Evolutionary conservation across 2,888 invertebrate genomes (phyloP).

Genomic region (Antheraea assamensis): DNA sequence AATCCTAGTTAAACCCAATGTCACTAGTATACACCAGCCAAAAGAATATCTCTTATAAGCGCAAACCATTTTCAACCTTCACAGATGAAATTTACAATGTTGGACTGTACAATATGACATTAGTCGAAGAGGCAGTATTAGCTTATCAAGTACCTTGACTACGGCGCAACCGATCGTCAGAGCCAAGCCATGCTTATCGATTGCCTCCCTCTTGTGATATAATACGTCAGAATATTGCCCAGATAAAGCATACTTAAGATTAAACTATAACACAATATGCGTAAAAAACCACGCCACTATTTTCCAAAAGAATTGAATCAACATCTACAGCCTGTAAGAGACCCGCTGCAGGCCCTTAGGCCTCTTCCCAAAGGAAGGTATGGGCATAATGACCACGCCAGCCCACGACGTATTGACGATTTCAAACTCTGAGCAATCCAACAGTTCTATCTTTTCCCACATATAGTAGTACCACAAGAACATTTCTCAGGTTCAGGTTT

Average conservation of each 20-base stretch:
- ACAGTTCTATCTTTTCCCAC: no score
- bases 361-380: no score
- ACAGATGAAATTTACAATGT: neutral
- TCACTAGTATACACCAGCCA: neutral
- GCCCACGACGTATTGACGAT: no score
- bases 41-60: neutral
- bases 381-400: no score
- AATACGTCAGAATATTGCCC: conserved; percentile 3
- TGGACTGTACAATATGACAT: neutral
- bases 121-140: neutral
- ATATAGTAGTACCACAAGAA: no score
- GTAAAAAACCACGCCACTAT: neutral
- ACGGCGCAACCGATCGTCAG: neutral
- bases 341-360: no score
- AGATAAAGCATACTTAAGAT: conserved; percentile 2
- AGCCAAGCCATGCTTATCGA: neutral
- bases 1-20: neutral
- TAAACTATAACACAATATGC: neutral
- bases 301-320: neutral
- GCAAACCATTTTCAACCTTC: neutral
- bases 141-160: neutral
- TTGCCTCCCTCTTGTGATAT: neutral
- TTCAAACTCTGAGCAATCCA: no score
- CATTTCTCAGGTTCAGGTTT: no score
- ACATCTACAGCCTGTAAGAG: no score